Evolutionary conservation across 2,888 invertebrate species (phyloP).

Genomic region (Plusia festucae): DNA sequence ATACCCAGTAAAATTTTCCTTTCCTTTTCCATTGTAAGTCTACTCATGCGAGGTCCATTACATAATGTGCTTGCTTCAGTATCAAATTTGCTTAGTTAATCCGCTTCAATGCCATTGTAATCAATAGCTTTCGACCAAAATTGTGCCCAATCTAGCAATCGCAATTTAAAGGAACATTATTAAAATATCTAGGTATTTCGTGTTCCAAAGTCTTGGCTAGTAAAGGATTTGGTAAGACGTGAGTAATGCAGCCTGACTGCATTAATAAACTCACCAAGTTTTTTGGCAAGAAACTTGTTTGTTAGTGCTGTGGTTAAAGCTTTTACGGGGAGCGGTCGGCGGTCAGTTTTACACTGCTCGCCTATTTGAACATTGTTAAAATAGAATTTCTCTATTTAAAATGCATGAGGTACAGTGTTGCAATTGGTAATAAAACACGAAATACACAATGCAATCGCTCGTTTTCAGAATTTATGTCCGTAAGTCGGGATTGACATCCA

Average conservation of each 20-base stretch:
- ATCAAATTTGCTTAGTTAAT: constrained; percentile 17
- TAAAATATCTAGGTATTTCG: constrained; percentile 64
- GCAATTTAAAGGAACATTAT: constrained; percentile 24
- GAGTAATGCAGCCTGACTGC: constrained; percentile 78
- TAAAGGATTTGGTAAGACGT: constrained; percentile 75
- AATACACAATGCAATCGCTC: constrained; percentile 28
- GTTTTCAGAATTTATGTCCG: constrained; percentile 37
- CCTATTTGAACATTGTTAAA: constrained; percentile 55
- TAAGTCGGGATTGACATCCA: constrained; percentile 34
- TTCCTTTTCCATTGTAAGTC: no score
- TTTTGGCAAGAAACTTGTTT: constrained; percentile 80
- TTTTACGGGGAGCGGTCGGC: constrained; percentile 58
- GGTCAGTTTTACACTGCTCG: constrained; percentile 54
- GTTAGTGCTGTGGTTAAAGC: constrained; percentile 60
- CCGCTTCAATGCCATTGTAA: constrained; percentile 22
- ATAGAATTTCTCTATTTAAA: constrained; percentile 48
- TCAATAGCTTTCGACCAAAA: constrained; percentile 50
- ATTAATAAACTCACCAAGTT: constrained; percentile 81
- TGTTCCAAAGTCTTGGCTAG: constrained; percentile 56
- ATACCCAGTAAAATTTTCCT: no score
- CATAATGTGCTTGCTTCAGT: no score
- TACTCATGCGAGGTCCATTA: no score
- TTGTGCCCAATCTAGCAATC: constrained; percentile 33
- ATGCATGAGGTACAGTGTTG: constrained; percentile 43
- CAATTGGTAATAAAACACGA: constrained; percentile 37